Evolutionary conservation across 2,888 invertebrate species (phyloP), one percentile per base, ranked within the genome.

Genomic region (Scaptomyza caliginosa): DNA sequence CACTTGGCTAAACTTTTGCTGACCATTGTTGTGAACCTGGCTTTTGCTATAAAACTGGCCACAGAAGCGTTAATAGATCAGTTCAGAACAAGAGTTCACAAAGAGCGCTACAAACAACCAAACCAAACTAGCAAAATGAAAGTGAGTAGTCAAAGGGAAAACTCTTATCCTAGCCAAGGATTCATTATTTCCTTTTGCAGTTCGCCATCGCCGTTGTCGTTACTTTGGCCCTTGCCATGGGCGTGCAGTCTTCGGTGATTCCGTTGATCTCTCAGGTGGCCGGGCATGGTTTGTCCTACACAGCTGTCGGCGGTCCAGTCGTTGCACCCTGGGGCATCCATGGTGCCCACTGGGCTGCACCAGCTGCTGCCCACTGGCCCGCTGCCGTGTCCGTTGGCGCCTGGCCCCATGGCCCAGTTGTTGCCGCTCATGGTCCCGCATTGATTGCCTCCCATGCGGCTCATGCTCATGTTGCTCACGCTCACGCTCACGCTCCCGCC

Each of bases 181-280:
- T 7, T 30, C 4, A 5, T 26, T 17, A 16, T 39, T 16, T n/a
- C 49, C 16, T 43, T n/a, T 74, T 71, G 2, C 56, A 90, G 89
- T 90, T 88, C 86, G 77, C 79, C 67, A 75, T 85, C 55, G 86
- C 79, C 55, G 71, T 79, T 72, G 73, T 90, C 77, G 78, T 88
- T 71, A 81, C 89, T 63, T 83, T 91, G 85, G 90, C 89, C 58
- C 83, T 91, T 30, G 87, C 89, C 78, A 75, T 89, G 80, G 87
- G 88, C 57, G 89, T 85, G 21, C 89, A 91, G 77, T 87, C 90
- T 6, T 90, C 90, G 3, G 60, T 90, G 57, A 76, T 89, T 50
- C 86, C 89, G 19, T 72, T 66, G 78, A 34, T 84, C 62, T 81
- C 87, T 6, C 87, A 88, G 67, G 48, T 87, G 56, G 82, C 79